Conservation (phyloP, 2,888 invertebrate species). For the Caenorhabditis doughertyi region DNA sequence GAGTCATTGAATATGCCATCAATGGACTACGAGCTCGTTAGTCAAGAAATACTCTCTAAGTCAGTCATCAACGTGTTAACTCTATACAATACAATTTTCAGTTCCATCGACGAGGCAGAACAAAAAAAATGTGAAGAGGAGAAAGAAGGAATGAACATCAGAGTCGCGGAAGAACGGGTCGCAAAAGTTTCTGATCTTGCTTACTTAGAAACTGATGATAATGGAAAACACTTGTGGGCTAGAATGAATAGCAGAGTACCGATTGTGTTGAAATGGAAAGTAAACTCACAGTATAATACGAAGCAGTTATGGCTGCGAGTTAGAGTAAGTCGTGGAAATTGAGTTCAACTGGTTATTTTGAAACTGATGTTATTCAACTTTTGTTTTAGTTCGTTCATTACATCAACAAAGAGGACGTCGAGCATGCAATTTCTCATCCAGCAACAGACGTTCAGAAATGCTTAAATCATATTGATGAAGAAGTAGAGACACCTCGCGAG, state of each 20-base stretch:
- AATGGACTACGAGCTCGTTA: too few relatives aligned
- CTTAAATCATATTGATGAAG: background rate
- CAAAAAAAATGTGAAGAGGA: background rate
- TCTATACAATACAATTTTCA: too few relatives aligned
- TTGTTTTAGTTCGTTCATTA: constrained; percentile 34
- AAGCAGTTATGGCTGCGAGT: background rate
- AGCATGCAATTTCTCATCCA: constrained; percentile 4
- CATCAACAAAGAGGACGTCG: background rate
- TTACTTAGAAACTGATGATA: background rate
- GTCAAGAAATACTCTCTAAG: too few relatives aligned
- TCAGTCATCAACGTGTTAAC: too few relatives aligned
- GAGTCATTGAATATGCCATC: too few relatives aligned
- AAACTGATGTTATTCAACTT: background rate
- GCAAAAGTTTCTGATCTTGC: constrained; percentile 10
- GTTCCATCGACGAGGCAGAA: background rate
- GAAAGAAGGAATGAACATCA: background rate
- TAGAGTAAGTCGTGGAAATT: background rate
- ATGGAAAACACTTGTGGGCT: constrained; percentile 12
- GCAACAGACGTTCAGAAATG: constrained; percentile 23
- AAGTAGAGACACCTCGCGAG: constrained; percentile 27
- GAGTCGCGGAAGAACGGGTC: background rate
- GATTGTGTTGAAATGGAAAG: constrained; percentile 19
- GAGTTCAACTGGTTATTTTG: background rate
- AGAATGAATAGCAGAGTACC: constrained; percentile 11
- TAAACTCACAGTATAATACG: background rate